These are phyloP conservation scores for Sterna hirundo DNA, from an alignment of 2,113 vertebrate genomes.

Conservation along the genomic window DNA sequence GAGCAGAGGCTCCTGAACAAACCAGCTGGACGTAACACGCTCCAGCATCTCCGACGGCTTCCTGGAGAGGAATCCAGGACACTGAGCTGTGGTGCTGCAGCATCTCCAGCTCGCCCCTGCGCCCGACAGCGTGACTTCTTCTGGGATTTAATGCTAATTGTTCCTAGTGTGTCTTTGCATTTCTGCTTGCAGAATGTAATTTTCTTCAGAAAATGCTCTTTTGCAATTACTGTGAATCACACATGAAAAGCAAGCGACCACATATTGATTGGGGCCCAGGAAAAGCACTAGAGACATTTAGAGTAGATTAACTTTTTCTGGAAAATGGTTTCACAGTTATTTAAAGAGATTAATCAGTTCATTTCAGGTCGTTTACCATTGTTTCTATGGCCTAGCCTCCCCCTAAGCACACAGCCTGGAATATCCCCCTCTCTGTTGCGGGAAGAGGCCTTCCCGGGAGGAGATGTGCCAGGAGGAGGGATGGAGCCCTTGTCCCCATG, in stretches of 20 bases:
- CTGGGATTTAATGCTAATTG: constrained; percentile 26
- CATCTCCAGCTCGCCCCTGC: background rate
- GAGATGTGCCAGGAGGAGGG: background rate
- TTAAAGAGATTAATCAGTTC: constrained; percentile 76
- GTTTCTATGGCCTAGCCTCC: background rate
- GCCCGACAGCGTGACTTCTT: background rate
- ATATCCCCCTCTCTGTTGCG: fast-evolving
- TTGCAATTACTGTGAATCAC: constrained; percentile 75
- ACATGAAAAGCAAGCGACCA: constrained; percentile 52
- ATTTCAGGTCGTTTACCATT: constrained; percentile 45
- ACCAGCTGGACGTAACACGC: background rate
- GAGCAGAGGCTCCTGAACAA: background rate
- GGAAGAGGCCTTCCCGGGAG: background rate
- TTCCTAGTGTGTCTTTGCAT: constrained; percentile 12
- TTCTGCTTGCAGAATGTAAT: constrained; percentile 62
- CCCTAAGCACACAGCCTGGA: background rate
- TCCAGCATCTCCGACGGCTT: background rate
- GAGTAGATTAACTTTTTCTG: constrained; percentile 74
- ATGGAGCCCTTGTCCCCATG: background rate
- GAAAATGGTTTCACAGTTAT: constrained; percentile 67
- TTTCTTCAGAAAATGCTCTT: constrained; percentile 60
- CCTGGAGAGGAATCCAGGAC: background rate
- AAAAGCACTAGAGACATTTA: constrained; percentile 72
- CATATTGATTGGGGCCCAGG: constrained; percentile 68
- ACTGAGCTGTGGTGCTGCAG: background rate